Conservation (phyloP, 1,140 invertebrate species). For the Eulimnadia texana region DNA sequence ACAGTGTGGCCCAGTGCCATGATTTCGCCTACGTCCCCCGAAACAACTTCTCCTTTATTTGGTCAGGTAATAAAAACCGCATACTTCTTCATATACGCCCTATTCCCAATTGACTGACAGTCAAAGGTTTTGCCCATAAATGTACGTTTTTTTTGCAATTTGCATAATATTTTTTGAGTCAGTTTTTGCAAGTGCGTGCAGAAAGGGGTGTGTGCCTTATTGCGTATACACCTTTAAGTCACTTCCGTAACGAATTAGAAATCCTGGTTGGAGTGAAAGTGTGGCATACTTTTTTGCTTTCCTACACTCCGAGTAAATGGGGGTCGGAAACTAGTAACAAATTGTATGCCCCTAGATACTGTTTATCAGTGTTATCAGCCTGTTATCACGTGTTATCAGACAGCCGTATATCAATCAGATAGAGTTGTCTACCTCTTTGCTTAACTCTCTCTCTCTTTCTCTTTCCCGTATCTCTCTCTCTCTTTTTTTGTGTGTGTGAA, state of each 20-base stretch:
- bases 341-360: neutral
- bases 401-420: no score
- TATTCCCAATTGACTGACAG: neutral
- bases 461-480: no score
- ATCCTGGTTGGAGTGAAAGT: neutral
- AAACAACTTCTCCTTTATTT: constrained; percentile 43
- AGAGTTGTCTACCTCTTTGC: no score
- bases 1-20: constrained; percentile 14
- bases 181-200: neutral
- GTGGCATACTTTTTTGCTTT: neutral
- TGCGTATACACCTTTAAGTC: no score
- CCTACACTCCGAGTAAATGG: no score
- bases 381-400: no score
- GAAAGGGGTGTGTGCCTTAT: no score
- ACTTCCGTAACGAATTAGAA: neutral
- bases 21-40: constrained; percentile 37
- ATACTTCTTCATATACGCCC: neutral
- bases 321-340: no score
- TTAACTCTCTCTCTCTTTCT: no score
- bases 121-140: neutral
- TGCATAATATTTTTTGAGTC: neutral
- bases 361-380: neutral
- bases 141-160: neutral
- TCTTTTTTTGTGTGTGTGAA: no score
- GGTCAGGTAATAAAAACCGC: constrained; percentile 34